phyloP scores from a whole-genome alignment of 2,113 vertebrate genomes.

The Agelaius tricolor region DNA sequence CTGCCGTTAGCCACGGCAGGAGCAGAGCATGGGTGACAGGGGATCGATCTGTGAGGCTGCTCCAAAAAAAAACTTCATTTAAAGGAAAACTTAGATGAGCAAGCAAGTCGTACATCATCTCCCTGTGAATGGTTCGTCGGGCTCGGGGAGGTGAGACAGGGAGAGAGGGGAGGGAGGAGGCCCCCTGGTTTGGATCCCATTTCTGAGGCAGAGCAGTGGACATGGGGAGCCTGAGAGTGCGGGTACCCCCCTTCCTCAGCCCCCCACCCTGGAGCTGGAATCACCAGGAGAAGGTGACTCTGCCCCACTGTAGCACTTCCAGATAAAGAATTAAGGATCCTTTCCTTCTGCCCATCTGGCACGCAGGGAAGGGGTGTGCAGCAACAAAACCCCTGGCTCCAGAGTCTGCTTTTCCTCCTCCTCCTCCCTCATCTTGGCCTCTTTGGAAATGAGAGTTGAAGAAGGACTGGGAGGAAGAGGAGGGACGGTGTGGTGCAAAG shows the following conservation, averaged over 20 bases:
- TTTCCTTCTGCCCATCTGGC: constrained; percentile 78
- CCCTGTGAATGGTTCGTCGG: background rate
- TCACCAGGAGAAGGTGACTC: background rate
- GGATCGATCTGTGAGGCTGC: constrained; percentile 31
- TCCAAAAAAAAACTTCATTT: background rate
- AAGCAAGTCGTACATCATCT: constrained; percentile 39
- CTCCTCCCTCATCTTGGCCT: constrained; percentile 29
- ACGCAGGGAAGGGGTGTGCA: constrained; percentile 53
- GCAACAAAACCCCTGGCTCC: constrained; percentile 57
- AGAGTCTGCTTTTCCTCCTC: constrained; percentile 23
- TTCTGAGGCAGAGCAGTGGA: background rate
- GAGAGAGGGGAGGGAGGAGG: background rate
- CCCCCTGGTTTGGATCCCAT: accelerated
- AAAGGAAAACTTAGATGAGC: constrained; percentile 34
- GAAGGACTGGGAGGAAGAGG: background rate
- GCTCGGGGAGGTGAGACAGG: background rate
- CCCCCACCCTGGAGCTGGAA: background rate
- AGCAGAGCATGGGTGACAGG: background rate
- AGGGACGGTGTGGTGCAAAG: too few relatives aligned
- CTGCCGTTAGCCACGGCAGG: background rate
- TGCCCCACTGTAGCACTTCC: background rate
- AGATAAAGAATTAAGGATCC: constrained; percentile 71
- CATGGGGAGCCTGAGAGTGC: accelerated
- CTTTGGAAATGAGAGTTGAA: constrained; percentile 46
- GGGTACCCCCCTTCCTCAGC: background rate